These are phyloP conservation scores for Eristalis tenax DNA, from an alignment of 2,888 invertebrate genomes.

Conservation along the genomic window DNA sequence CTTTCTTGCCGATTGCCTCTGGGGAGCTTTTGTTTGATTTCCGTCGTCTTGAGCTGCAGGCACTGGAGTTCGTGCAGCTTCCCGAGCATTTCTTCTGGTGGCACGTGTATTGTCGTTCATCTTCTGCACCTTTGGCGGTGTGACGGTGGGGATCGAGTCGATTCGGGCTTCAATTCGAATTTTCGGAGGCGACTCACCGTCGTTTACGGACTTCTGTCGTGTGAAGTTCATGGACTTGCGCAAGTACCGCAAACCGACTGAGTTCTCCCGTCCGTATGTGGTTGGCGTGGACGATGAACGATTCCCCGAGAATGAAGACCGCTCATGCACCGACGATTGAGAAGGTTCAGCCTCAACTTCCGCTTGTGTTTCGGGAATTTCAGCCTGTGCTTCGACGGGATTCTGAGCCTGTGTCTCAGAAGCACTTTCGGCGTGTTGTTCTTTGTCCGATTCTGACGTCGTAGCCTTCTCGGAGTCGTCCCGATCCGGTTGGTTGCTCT, in stretches of 20 bases:
- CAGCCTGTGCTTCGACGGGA: background rate
- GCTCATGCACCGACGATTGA: background rate
- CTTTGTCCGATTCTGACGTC: background rate
- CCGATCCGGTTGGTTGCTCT: background rate
- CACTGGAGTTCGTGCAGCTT: background rate
- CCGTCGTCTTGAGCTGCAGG: background rate
- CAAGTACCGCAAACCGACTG: conserved; percentile 74
- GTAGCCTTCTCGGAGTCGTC: background rate
- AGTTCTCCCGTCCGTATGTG: conserved; percentile 75
- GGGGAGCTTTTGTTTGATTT: background rate
- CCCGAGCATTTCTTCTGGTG: conserved; percentile 41
- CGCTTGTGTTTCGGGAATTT: background rate
- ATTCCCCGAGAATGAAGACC: background rate
- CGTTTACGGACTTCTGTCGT: conserved; percentile 55
- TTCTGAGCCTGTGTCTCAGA: conserved; percentile 11
- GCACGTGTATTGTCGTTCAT: conserved; percentile 24
- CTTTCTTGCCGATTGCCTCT: conserved; percentile 19
- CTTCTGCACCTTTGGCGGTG: conserved; percentile 41
- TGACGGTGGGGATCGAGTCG: conserved; percentile 72
- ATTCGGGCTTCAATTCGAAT: conserved; percentile 75
- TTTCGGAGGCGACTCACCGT: conserved; percentile 72
- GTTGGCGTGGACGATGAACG: conserved; percentile 72
- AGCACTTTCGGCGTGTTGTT: background rate
- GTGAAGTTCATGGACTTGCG: conserved; percentile 75
- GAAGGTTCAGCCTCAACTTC: conserved; percentile 29